phyloP scores from a whole-genome alignment of 2,888 invertebrate species.

The Lasiommata megera region DNA sequence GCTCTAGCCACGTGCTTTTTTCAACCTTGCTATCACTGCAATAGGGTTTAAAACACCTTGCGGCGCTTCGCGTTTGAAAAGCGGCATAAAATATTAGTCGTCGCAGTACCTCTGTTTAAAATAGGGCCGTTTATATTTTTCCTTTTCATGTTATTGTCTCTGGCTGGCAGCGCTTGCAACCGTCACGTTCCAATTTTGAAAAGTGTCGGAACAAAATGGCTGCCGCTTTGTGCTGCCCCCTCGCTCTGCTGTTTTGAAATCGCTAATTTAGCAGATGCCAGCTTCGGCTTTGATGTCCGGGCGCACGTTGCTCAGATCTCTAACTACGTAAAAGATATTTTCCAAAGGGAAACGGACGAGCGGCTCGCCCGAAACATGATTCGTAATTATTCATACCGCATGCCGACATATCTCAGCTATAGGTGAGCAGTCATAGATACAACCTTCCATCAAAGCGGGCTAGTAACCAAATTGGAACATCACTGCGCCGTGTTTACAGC shows the following conservation, averaged over 20 bases:
- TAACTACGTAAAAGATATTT: conserved; percentile 30
- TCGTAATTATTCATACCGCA: conserved; percentile 74
- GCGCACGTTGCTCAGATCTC: conserved; percentile 28
- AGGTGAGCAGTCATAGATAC: conserved; percentile 69
- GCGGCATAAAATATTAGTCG: conserved; percentile 66
- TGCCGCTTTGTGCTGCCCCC: conserved; percentile 71
- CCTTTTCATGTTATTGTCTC: conserved; percentile 82
- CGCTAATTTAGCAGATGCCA: conserved; percentile 76
- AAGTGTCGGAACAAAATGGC: conserved; percentile 81
- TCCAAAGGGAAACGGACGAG: conserved; percentile 27
- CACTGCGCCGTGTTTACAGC: conserved; percentile 78
- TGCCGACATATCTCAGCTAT: conserved; percentile 67
- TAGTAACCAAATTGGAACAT: conserved; percentile 80
- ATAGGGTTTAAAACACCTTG: conserved; percentile 34
- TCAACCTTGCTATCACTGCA: conserved; percentile 39
- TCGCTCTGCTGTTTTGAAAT: conserved; percentile 57
- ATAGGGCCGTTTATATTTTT: conserved; percentile 80
- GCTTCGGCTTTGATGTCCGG: conserved; percentile 62
- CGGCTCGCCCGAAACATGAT: conserved; percentile 55
- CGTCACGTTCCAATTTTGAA: conserved; percentile 82
- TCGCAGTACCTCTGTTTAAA: conserved; percentile 70
- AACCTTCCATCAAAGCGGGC: conserved; percentile 63
- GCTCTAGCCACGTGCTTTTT: conserved; percentile 43
- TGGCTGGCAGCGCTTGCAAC: conserved; percentile 78
- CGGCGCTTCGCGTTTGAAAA: conserved; percentile 44